Base-by-base conservation (phyloP, 1,140 invertebrate genomes). In the Cepaea nemoralis region DNA sequence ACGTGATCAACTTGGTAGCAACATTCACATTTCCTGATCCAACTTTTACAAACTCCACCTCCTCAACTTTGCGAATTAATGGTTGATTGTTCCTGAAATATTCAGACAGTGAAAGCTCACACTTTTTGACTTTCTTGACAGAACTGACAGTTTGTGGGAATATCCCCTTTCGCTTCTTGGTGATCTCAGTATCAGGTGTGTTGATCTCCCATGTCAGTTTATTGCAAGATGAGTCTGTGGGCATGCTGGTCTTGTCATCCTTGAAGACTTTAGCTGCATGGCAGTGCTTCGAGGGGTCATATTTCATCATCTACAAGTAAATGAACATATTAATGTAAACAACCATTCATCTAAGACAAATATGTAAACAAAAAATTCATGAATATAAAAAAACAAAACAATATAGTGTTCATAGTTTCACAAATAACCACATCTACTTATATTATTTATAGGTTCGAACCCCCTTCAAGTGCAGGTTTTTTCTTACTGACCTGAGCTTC, bases 231-330 rank as follows among this genome's bases (percentile, higher is more conserved):
- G 67, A 35, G 0, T 33, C n/a, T 6, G 37, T 12, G 0, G 50
- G 35, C 12, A 6, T 14, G 6, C 55, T 81, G 16, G n/a, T 22
- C 0, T 55, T 69, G 10, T 86, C 85, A 35, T 84, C 83, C 67
- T 88, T 88, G 16, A 89, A 81, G 39, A 69, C 85, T 74, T 85
- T 88, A 24, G 87, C 22, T 67, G 85, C 82, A 67, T 89, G 88
- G 27, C 84, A 85, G 42, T 82, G 85, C 73, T 89, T 89, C 50
- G 87, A 88, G 19, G 88, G 88, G 67, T 89, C 88, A n/a, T 87
- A 77, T 79, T 83, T 85, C 66, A 87, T n/a, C 22, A 85, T 77
- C 81, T 88, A 59, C 55, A 59, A 59, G 24, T n/a, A 59, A n/a
- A 3, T 22, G 55, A 59, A 22, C 8, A 59, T 59, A 22, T 59